Percentiles rank a stretch among this genome's conserved stretches.
These are phyloP conservation scores for Nipponacmea schrenckii DNA, from an alignment of 2,888 invertebrate species.

Conservation along the genomic window DNA sequence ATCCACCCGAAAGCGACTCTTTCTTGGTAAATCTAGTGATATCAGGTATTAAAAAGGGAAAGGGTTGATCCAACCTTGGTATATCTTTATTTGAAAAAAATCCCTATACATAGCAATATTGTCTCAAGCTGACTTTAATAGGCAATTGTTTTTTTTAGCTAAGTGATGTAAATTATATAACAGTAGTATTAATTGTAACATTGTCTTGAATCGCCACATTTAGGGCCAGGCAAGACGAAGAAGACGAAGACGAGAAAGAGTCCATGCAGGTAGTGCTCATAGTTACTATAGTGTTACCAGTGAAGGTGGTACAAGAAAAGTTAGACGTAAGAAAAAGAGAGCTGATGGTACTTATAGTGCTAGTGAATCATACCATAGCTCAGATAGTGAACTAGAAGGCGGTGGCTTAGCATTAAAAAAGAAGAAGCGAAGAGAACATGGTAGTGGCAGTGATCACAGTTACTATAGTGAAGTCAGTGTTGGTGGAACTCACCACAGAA, in stretches of 20 bases:
- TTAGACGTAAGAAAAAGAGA: constrained; percentile 48
- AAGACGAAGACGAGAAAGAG: constrained; percentile 58
- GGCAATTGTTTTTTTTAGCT: too few species aligned
- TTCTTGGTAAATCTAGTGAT: too few species aligned
- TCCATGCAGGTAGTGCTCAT: constrained; percentile 62
- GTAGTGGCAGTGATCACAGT: constrained; percentile 62
- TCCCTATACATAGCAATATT: too few species aligned
- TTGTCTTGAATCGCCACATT: constrained; percentile 34
- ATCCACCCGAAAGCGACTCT: too few species aligned
- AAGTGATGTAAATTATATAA: too few species aligned
- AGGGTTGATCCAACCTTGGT: too few species aligned
- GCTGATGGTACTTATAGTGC: constrained; percentile 65
- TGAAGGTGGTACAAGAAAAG: constrained; percentile 64
- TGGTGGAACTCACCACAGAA: constrained; percentile 56
- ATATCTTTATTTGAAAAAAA: too few species aligned
- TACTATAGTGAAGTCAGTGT: constrained; percentile 63
- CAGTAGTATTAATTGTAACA: too few species aligned
- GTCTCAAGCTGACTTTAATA: too few species aligned
- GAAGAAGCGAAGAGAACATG: constrained; percentile 49
- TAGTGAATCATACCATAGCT: constrained; percentile 63
- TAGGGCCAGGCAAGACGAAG: constrained; percentile 61
- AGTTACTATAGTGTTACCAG: constrained; percentile 64
- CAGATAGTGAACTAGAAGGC: constrained; percentile 50
- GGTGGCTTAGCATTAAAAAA: constrained; percentile 48
- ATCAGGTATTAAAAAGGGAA: too few species aligned